Evolutionary conservation across 92 coral and sea anemone genomes (phyloP).

Genomic region (Siderastrea siderea): DNA sequence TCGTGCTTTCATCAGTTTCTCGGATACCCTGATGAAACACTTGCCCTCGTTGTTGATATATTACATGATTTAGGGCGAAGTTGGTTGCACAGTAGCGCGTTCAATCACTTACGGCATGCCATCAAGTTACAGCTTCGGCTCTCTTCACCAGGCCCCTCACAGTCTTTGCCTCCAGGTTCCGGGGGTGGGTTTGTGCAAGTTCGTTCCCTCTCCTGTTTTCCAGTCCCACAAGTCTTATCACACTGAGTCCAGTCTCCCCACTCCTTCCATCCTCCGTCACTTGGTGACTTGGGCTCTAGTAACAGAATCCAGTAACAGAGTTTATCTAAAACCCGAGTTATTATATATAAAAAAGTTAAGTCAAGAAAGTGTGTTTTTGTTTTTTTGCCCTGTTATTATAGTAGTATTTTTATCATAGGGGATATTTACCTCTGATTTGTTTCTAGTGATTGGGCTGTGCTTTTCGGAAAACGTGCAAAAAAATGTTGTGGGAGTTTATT

Average conservation of each 20-base stretch:
- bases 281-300: slow-evolving; percentile 24
- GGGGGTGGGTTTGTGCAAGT: slow-evolving; percentile 42
- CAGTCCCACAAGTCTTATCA: slow-evolving; percentile 46
- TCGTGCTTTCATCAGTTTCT: too few species aligned
- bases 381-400: too few species aligned
- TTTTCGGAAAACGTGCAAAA: too few species aligned
- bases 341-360: too few species aligned
- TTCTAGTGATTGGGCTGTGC: too few species aligned
- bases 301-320: neutral
- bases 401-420: too few species aligned
- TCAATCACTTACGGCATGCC: slow-evolving; percentile 32
- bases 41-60: too few species aligned
- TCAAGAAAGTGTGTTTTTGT: too few species aligned
- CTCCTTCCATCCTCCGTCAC: slow-evolving; percentile 32
- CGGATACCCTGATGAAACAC: too few species aligned
- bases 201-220: slow-evolving; percentile 34
- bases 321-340: too few species aligned
- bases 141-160: slow-evolving; percentile 26
- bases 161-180: slow-evolving; percentile 10
- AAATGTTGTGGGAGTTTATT: too few species aligned
- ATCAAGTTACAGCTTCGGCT: slow-evolving; percentile 10
- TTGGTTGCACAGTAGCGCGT: neutral
- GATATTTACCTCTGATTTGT: too few species aligned
- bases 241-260: slow-evolving; percentile 40
- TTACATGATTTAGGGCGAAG: neutral